Evolutionary conservation across 2,797 vertebrate genomes (phyloP).

Genomic region (Menidia menidia): DNA sequence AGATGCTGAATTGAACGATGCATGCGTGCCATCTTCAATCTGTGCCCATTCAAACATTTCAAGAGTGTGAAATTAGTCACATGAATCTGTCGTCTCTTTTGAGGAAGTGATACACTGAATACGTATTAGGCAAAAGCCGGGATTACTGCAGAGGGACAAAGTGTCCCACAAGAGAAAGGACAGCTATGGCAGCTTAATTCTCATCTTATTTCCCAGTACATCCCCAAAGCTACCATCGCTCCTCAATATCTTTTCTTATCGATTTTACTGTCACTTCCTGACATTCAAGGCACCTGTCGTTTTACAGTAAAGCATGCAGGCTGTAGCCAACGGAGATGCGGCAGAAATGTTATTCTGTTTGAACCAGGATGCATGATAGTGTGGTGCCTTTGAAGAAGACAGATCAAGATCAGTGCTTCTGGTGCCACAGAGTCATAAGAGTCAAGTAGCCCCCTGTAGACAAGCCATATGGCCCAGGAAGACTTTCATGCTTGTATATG

Average conservation of each 20-base stretch:
- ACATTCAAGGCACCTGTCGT: conserved; percentile 55
- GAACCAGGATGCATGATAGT: conserved; percentile 27
- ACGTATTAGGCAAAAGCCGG: conserved; percentile 43
- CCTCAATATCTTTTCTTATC: conserved; percentile 22
- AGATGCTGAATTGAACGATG: conserved; percentile 74
- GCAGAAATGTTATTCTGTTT: conserved; percentile 45
- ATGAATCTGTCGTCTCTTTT: conserved; percentile 41
- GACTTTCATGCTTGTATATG: conserved; percentile 71
- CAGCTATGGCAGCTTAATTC: conserved; percentile 51
- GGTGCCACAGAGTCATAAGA: conserved; percentile 70
- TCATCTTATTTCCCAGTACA: conserved; percentile 17
- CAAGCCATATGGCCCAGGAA: conserved; percentile 81
- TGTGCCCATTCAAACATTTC: conserved; percentile 66
- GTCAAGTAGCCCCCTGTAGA: conserved; percentile 70
- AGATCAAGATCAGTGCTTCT: conserved; percentile 63
- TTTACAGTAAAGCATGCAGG: conserved; percentile 32
- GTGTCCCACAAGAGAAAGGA: conserved; percentile 44
- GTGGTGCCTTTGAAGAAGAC: conserved; percentile 47
- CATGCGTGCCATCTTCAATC: conserved; percentile 69
- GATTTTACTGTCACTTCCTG: conserved; percentile 24
- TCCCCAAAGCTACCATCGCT: conserved; percentile 9
- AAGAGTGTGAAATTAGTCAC: conserved; percentile 72
- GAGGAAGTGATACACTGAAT: conserved; percentile 36
- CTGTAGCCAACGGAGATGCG: conserved; percentile 16
- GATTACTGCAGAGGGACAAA: conserved; percentile 54